Percentiles rank a stretch among this genome's conserved stretches.
Conservation (phyloP, 2,113 vertebrate species). For the Leucopsar rothschildi region DNA sequence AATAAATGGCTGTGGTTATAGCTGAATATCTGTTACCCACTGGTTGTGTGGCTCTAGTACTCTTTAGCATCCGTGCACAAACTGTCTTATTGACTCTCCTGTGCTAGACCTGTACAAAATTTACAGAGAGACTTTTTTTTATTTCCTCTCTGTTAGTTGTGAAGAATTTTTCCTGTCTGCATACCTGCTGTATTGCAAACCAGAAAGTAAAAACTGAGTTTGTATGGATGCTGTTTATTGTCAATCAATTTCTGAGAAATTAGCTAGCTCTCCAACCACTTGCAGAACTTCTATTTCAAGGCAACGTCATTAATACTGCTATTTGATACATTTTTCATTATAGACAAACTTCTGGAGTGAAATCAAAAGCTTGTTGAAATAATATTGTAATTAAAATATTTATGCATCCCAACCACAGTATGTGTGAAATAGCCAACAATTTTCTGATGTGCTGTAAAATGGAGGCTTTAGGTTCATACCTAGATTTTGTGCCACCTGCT, state of each 20-base stretch:
- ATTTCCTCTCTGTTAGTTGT: neutral
- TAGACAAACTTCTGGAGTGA: neutral
- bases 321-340: neutral
- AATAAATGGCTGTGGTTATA: neutral
- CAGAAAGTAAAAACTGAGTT: neutral
- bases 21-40: neutral
- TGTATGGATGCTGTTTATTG: neutral
- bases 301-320: neutral
- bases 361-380: neutral
- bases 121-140: neutral
- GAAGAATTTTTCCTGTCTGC: neutral
- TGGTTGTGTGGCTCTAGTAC: neutral
- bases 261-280: neutral
- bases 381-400: neutral
- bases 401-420: neutral
- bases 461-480: neutral
- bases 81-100: neutral
- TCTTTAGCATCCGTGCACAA: neutral
- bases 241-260: neutral
- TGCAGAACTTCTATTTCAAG: neutral
- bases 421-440: neutral
- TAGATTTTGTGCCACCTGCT: neutral
- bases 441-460: neutral
- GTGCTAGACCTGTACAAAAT: neutral
- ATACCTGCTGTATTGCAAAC: neutral